phyloP scores from a whole-genome alignment of 2,113 vertebrate species.

The Eretmochelys imbricata region DNA sequence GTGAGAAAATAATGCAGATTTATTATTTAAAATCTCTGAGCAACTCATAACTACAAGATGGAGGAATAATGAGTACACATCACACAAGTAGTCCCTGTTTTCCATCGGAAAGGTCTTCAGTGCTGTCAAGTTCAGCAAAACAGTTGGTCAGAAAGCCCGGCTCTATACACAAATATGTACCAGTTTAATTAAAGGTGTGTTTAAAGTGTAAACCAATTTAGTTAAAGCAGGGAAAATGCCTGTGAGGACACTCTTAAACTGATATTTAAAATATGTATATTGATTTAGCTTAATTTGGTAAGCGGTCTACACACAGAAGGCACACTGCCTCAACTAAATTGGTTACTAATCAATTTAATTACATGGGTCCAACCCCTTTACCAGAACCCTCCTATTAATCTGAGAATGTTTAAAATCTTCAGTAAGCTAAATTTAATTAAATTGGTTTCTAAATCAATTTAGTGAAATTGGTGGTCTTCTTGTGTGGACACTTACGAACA shows the following conservation, averaged over 20 bases:
- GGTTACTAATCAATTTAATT: neutral
- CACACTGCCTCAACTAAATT: neutral
- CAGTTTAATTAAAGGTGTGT: fast-evolving
- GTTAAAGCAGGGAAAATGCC: neutral
- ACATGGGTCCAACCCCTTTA: neutral
- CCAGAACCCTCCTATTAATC: neutral
- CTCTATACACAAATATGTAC: neutral
- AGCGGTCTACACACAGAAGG: neutral
- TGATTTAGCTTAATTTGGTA: neutral
- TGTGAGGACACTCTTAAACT: neutral
- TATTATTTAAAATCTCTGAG: neutral
- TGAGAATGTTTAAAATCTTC: neutral
- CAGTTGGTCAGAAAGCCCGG: neutral
- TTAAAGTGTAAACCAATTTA: neutral
- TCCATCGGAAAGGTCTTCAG: neutral
- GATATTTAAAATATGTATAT: neutral
- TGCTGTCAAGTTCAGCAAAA: neutral
- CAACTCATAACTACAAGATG: neutral
- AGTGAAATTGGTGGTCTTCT: no score
- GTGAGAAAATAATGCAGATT: neutral
- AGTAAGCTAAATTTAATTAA: neutral
- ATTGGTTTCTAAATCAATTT: no score
- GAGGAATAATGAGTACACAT: neutral
- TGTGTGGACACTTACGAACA: no score
- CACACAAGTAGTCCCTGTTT: neutral